Evolutionary conservation across 2,888 invertebrate species (phyloP).

Genomic region (Dasypogon diadema): DNA sequence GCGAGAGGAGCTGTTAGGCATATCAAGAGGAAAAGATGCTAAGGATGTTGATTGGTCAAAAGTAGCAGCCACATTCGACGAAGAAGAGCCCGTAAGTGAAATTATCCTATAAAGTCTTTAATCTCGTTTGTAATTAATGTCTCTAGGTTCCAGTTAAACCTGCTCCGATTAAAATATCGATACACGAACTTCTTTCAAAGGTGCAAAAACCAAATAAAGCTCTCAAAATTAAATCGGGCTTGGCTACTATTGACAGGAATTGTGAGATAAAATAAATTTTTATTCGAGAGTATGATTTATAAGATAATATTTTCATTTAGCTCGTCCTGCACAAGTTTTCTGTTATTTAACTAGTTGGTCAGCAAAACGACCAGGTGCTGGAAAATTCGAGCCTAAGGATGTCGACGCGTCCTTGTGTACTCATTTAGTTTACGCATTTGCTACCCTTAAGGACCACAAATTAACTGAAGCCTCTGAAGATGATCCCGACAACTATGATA

Average conservation of each 20-base stretch:
- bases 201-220: conserved; percentile 77
- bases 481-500: conserved; percentile 87
- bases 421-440: conserved; percentile 95
- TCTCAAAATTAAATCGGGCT: conserved; percentile 71
- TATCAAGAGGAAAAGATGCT: conserved; percentile 83
- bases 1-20: conserved; percentile 88
- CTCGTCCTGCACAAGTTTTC: conserved; percentile 86
- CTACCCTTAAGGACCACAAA: conserved; percentile 87
- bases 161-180: conserved; percentile 81
- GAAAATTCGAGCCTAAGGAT: conserved; percentile 90
- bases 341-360: conserved; percentile 99
- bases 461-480: conserved; percentile 84
- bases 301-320: conserved; percentile 69
- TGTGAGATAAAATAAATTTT: conserved; percentile 69
- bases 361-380: conserved; percentile 87
- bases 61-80: conserved; percentile 77
- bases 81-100: conserved; percentile 63
- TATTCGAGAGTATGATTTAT: no score
- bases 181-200: conserved; percentile 77
- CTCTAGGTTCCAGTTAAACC: conserved; percentile 77
- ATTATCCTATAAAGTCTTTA: conserved; percentile 1
- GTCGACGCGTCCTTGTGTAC: conserved; percentile 92
- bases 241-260: conserved; percentile 72
- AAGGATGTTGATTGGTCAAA: conserved; percentile 89
- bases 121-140: no score